Percentiles rank a stretch among this genome's conserved stretches.
These are phyloP conservation scores for Elachura formosa DNA, from an alignment of 2,113 vertebrate genomes.

Conservation along the genomic window DNA sequence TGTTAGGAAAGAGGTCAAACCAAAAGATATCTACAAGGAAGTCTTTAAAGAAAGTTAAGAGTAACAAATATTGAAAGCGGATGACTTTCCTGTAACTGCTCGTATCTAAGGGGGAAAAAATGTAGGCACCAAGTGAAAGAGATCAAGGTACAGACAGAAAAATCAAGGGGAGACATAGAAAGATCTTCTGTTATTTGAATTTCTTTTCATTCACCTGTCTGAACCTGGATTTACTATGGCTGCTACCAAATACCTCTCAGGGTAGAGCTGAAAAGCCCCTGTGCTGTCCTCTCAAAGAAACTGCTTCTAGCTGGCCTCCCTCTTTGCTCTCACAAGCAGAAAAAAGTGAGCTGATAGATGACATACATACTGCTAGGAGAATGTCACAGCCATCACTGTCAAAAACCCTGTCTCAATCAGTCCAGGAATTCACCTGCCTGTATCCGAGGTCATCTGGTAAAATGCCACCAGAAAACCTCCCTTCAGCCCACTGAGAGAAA, in stretches of 20 bases:
- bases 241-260: neutral
- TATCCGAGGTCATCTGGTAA: neutral
- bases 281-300: neutral
- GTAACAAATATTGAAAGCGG: neutral
- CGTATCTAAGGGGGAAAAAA: neutral
- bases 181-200: neutral
- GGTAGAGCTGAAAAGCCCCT: neutral
- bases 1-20: slow-evolving; percentile 38
- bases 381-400: neutral
- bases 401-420: neutral
- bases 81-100: neutral
- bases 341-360: neutral
- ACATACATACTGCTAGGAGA: neutral
- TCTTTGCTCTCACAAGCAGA: neutral
- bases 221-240: neutral
- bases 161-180: neutral
- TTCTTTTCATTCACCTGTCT: neutral
- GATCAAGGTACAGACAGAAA: neutral
- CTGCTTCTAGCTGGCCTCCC: neutral
- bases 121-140: neutral
- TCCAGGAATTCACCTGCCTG: neutral
- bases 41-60: slow-evolving; percentile 33
- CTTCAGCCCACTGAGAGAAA: slow-evolving; percentile 9
- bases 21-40: slow-evolving; percentile 13
- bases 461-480: neutral